Evolutionary conservation across 2,113 vertebrate species (phyloP).

Genomic region (Hipposideros armiger): DNA sequence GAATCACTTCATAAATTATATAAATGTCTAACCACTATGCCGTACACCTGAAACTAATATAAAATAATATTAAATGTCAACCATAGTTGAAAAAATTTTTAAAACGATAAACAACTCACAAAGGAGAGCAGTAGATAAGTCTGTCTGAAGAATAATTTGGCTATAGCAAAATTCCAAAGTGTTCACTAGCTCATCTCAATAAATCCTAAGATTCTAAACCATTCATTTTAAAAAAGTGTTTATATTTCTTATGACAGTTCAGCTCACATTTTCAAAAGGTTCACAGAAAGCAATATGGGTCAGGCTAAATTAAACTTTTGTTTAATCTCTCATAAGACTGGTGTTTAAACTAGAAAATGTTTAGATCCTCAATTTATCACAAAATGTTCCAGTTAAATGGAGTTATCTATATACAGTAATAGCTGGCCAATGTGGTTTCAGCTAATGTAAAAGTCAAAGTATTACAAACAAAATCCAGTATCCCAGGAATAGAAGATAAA

Average conservation of each 20-base stretch:
- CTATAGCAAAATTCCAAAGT: not conserved
- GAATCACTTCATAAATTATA: too few species aligned
- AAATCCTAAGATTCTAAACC: conserved; percentile 54
- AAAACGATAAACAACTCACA: not conserved
- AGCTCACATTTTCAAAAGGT: conserved; percentile 36
- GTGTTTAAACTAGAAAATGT: conserved; percentile 72
- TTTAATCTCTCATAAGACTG: conserved; percentile 58
- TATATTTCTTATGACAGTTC: conserved; percentile 57
- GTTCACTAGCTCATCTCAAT: not conserved
- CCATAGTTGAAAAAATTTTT: too few species aligned
- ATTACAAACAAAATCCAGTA: conserved; percentile 65
- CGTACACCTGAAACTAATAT: too few species aligned
- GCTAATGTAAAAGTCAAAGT: conserved; percentile 67
- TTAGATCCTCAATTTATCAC: conserved; percentile 58
- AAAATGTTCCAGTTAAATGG: conserved; percentile 64
- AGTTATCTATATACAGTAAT: conserved; percentile 28
- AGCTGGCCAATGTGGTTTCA: conserved; percentile 53
- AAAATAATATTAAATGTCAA: too few species aligned
- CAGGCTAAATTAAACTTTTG: conserved; percentile 73
- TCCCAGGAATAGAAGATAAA: conserved; percentile 72
- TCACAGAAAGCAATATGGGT: conserved; percentile 64
- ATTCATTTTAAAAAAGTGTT: conserved; percentile 21
- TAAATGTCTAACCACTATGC: too few species aligned
- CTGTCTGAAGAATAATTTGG: not conserved
- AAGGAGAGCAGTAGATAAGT: not conserved